These are phyloP conservation scores for Bombus terrestris DNA, from an alignment of 1,140 invertebrate genomes.

Conservation along the genomic window DNA sequence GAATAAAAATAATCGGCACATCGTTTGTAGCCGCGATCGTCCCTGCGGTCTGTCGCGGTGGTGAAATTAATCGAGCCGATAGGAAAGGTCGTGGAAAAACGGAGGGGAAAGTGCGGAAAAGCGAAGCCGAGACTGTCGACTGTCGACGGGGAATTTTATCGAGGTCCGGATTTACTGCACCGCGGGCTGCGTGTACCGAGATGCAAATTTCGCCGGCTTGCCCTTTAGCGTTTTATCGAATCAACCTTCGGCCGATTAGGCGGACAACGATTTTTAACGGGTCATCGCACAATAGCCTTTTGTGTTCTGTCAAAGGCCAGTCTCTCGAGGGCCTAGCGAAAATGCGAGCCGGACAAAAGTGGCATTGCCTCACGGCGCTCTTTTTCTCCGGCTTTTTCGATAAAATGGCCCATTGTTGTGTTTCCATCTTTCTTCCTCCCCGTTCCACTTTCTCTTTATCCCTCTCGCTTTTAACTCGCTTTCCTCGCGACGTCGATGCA, in stretches of 20 bases:
- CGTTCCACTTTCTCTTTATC: too few species aligned
- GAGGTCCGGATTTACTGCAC: conserved; percentile 26
- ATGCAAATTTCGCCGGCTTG: conserved; percentile 48
- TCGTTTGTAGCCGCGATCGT: background rate
- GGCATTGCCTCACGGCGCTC: conserved; percentile 32
- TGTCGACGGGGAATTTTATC: conserved; percentile 4
- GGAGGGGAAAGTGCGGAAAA: background rate
- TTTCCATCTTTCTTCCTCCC: background rate
- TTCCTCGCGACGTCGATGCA: background rate
- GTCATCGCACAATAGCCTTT: conserved; percentile 64
- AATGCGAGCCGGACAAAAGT: conserved; percentile 57
- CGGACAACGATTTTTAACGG: conserved; percentile 61
- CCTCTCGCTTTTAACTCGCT: background rate
- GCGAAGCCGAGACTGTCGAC: background rate
- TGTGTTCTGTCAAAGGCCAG: conserved; percentile 49
- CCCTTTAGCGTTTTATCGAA: conserved; percentile 62
- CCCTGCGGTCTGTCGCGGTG: too few species aligned
- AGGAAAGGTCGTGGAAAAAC: background rate
- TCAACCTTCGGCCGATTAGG: conserved; percentile 63
- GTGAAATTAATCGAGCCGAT: conserved; percentile 19
- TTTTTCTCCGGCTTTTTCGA: conserved; percentile 31
- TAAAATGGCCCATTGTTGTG: conserved; percentile 44
- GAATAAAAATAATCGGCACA: background rate
- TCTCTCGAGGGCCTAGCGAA: conserved; percentile 30
- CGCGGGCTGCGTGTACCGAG: conserved; percentile 20